phyloP scores from a whole-genome alignment of 2,888 invertebrate genomes.

The Catotricha subobsoleta region DNA sequence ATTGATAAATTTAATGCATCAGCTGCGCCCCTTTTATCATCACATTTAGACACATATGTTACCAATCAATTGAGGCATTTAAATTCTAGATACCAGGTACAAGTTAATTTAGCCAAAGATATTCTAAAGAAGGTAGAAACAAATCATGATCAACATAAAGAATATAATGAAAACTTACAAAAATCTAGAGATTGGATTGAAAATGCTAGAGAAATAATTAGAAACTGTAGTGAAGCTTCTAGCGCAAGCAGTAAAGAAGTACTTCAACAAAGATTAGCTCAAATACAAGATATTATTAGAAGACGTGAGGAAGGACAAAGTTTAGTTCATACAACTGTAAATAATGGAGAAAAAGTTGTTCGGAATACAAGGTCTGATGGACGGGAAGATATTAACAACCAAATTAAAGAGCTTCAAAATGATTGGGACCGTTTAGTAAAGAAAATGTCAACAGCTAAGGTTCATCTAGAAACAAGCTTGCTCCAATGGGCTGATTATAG shows the following conservation, averaged over 20 bases:
- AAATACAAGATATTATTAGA: slow-evolving; percentile 60
- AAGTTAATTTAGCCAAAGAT: slow-evolving; percentile 73
- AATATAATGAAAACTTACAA: slow-evolving; percentile 55
- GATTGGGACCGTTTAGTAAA: slow-evolving; percentile 86
- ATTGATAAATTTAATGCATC: slow-evolving; percentile 69
- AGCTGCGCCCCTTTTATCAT: slow-evolving; percentile 55
- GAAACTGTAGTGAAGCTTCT: slow-evolving; percentile 61
- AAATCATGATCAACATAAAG: slow-evolving; percentile 67
- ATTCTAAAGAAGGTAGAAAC: slow-evolving; percentile 80
- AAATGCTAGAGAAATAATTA: slow-evolving; percentile 64
- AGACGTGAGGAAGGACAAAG: slow-evolving; percentile 77
- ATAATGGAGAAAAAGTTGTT: slow-evolving; percentile 76
- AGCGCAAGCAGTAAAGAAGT: slow-evolving; percentile 64
- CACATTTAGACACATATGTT: slow-evolving; percentile 73
- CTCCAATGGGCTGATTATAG: slow-evolving; percentile 94
- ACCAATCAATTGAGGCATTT: slow-evolving; percentile 71
- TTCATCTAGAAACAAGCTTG: slow-evolving; percentile 72
- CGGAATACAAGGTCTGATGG: slow-evolving; percentile 79
- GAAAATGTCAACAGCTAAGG: slow-evolving; percentile 81
- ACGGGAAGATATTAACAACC: slow-evolving; percentile 65
- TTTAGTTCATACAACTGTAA: slow-evolving; percentile 68
- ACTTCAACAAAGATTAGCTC: slow-evolving; percentile 58
- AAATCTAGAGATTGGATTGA: slow-evolving; percentile 74
- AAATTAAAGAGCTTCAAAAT: slow-evolving; percentile 73
- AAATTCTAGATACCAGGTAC: slow-evolving; percentile 76